Percentiles rank a stretch among this genome's conserved stretches.
phyloP scores from a whole-genome alignment of 2,797 vertebrate species.

The Gallirallus australis region DNA sequence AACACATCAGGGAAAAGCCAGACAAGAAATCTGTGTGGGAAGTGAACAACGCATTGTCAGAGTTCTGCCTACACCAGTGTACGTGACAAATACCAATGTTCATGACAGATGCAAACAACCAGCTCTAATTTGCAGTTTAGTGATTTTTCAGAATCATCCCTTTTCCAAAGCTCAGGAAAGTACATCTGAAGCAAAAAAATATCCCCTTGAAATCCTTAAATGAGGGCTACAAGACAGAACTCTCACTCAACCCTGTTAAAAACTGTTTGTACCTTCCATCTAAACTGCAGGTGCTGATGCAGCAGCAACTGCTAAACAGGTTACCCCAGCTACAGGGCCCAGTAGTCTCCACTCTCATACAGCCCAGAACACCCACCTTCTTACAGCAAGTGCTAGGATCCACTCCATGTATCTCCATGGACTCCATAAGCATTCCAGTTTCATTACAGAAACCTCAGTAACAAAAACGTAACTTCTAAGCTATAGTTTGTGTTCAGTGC shows the following conservation, averaged over 20 bases:
- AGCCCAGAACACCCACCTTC: not conserved
- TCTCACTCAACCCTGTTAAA: not conserved
- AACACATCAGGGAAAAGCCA: not conserved
- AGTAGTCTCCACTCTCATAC: not conserved
- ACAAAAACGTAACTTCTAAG: not conserved
- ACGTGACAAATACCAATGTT: accelerated
- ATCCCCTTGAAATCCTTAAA: not conserved
- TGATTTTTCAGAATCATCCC: not conserved
- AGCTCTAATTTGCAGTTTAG: not conserved
- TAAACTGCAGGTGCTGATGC: not conserved
- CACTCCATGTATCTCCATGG: not conserved
- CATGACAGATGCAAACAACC: accelerated
- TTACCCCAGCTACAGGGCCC: not conserved
- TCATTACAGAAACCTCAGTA: not conserved
- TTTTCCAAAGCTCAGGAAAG: not conserved
- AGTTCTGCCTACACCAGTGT: not conserved
- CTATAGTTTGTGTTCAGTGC: not conserved
- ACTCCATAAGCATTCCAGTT: not conserved
- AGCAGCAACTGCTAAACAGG: not conserved
- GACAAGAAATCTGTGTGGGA: not conserved
- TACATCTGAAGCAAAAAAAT: not conserved
- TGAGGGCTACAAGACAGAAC: not conserved
- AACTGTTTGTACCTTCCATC: not conserved
- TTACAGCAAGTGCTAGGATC: not conserved
- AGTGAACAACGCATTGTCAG: not conserved